Conservation (phyloP, 1,140 invertebrate species). For the Maniola jurtina region DNA sequence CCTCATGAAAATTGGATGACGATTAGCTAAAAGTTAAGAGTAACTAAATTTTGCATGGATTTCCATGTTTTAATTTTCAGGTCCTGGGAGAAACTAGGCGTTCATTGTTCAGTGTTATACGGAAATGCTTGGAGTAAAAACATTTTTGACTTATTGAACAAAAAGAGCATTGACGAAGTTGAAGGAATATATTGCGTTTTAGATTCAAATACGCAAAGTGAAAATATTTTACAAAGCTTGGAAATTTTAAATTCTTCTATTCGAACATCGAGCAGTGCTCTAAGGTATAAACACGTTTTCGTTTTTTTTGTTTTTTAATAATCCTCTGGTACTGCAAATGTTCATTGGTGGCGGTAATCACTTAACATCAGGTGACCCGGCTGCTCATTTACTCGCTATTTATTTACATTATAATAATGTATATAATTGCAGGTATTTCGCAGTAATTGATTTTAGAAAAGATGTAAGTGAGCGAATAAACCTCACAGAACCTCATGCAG, state of each 20-base stretch:
- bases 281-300: no score
- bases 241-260: constrained; percentile 8
- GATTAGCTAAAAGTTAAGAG: no score
- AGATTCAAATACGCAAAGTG: neutral
- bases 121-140: constrained; percentile 3
- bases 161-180: neutral
- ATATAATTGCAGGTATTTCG: constrained; percentile 40
- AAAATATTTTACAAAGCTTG: constrained; percentile 3
- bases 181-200: constrained; percentile 26
- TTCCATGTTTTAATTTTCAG: neutral
- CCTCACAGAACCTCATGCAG: neutral
- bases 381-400: no score
- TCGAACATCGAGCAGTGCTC: neutral
- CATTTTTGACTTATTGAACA: constrained; percentile 5
- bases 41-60: no score
- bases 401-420: neutral
- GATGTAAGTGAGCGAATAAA: neutral
- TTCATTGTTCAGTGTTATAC: neutral
- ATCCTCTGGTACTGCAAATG: no score
- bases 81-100: constrained; percentile 22
- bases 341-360: no score
- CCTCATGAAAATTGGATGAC: no score
- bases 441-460: constrained; percentile 21
- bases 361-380: no score
- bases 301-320: no score